Conservation (phyloP, 2,888 invertebrate species). For the Dryocosmus kuriphilus region DNA sequence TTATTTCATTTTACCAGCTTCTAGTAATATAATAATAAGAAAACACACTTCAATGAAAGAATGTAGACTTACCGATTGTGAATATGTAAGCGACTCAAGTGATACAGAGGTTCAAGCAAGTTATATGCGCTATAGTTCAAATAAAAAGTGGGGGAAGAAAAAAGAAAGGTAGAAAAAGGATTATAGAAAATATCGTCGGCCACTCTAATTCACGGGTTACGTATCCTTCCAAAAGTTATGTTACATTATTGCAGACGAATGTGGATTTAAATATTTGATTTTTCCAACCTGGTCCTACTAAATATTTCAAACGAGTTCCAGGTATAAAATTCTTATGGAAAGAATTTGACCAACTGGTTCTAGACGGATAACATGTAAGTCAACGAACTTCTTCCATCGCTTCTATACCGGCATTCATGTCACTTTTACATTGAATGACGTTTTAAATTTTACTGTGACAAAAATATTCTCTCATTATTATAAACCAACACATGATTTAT, state of each 20-base stretch:
- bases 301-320: neutral
- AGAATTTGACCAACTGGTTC: constrained; percentile 1
- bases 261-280: neutral
- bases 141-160: neutral
- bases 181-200: neutral
- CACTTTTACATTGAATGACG: neutral
- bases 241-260: neutral
- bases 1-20: too few species aligned
- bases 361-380: neutral
- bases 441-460: too few species aligned
- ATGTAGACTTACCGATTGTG: too few species aligned
- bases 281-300: neutral
- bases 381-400: neutral
- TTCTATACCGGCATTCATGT: neutral
- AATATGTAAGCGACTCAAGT: neutral
- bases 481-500: too few species aligned
- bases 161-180: neutral
- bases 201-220: neutral
- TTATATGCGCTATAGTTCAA: neutral
- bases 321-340: constrained; percentile 2
- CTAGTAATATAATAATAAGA: too few species aligned
- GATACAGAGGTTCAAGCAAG: neutral
- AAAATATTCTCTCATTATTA: too few species aligned
- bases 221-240: neutral
- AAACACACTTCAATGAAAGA: too few species aligned